phyloP scores from a whole-genome alignment of 2,888 invertebrate genomes.

The Nipponacmea schrenckii region DNA sequence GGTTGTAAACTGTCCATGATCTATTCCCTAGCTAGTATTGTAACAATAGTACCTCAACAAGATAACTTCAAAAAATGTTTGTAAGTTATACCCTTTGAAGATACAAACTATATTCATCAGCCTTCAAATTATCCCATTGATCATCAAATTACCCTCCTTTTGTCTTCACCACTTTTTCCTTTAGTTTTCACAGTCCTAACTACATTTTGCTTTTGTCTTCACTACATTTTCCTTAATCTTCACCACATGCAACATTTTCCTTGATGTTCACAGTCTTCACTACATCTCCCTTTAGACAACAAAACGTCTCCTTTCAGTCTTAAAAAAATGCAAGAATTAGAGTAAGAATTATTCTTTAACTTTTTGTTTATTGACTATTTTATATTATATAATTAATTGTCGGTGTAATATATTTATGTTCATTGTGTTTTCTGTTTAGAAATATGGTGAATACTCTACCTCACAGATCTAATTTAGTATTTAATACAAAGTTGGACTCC shows the following conservation, averaged over 20 bases:
- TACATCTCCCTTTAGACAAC: constrained; percentile 6
- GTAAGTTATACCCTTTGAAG: no score
- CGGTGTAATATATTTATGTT: no score
- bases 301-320: constrained; percentile 1
- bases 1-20: constrained; percentile 17
- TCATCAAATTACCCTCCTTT: not conserved
- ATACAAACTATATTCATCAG: no score
- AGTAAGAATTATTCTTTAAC: not conserved
- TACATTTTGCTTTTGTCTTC: not conserved
- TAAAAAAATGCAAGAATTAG: no score
- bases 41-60: constrained; percentile 9
- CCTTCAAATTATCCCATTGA: no score
- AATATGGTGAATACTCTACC: not conserved
- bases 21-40: constrained; percentile 9
- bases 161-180: not conserved
- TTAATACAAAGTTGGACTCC: constrained; percentile 6
- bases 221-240: not conserved
- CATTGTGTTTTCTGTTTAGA: not conserved
- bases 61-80: no score
- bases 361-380: no score
- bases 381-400: no score
- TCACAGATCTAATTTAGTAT: constrained; percentile 4
- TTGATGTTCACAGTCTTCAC: not conserved
- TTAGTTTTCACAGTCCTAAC: not conserved
- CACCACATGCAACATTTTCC: not conserved